phyloP scores from a whole-genome alignment of 2,113 vertebrate genomes.

The Neodontobutis hainanensis region DNA sequence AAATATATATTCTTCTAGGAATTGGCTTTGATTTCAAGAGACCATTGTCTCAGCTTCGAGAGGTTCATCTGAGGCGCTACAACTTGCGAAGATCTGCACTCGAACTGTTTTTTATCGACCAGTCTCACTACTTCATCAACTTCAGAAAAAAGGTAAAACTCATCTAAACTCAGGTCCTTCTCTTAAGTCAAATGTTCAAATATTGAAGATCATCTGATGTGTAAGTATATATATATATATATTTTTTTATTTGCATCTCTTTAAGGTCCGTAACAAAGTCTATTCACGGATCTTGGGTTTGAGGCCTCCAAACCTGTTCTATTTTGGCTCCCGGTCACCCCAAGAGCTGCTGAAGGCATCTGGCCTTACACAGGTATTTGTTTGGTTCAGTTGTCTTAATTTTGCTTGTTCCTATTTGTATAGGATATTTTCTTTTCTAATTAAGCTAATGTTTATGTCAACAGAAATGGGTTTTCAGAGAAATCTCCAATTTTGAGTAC shows the following conservation, averaged over 20 bases:
- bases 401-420: background rate
- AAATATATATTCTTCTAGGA: constrained; percentile 72
- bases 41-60: constrained; percentile 89
- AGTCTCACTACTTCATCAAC: constrained; percentile 98
- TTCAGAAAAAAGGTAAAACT: constrained; percentile 87
- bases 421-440: background rate
- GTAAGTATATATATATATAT: background rate
- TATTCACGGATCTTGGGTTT: constrained; percentile 91
- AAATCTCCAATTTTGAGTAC: constrained; percentile 99
- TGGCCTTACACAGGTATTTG: constrained; percentile 90
- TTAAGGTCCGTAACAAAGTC: constrained; percentile 91
- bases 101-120: constrained; percentile 98
- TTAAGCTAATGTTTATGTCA: constrained; percentile 19
- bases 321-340: constrained; percentile 90
- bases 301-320: constrained; percentile 86
- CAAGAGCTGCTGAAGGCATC: constrained; percentile 95
- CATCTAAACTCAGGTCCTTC: background rate
- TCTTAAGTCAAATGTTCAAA: background rate
- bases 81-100: constrained; percentile 94
- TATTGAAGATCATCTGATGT: background rate
- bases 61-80: constrained; percentile 94
- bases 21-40: constrained; percentile 95
- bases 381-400: background rate
- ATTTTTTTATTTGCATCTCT: background rate
- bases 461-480: constrained; percentile 96